These are phyloP conservation scores for Mus spretus DNA, from an alignment of 2,797 vertebrate species.

Conservation along the genomic window DNA sequence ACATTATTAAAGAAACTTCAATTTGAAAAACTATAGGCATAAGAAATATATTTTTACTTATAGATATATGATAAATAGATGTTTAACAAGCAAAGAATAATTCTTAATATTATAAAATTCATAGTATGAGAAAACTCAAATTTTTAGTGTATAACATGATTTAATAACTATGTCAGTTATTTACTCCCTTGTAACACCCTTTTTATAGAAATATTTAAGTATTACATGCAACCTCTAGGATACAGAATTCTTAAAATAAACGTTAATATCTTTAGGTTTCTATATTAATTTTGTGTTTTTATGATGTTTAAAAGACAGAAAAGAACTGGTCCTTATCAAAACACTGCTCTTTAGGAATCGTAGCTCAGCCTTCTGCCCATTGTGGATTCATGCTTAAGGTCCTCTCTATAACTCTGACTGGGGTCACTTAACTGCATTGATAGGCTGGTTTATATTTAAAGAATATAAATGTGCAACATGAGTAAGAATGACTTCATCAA, in stretches of 20 bases:
- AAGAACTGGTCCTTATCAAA: background rate
- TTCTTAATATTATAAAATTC: background rate
- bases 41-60: background rate
- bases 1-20: background rate
- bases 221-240: background rate
- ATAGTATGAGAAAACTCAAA: background rate
- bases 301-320: background rate
- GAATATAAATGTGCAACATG: background rate
- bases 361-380: background rate
- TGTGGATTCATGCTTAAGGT: background rate
- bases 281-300: background rate
- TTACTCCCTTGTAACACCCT: background rate
- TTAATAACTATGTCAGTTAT: background rate
- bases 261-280: background rate
- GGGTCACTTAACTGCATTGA: background rate
- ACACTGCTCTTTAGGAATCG: background rate
- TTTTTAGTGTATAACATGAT: background rate
- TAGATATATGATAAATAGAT: background rate
- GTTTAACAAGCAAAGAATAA: background rate
- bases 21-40: background rate
- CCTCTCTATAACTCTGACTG: background rate
- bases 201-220: background rate
- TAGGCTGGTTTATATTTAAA: background rate
- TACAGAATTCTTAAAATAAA: background rate
- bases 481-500: accelerated